Base-by-base conservation (phyloP, 2,888 invertebrate genomes). In the Bellardia bayeri region DNA sequence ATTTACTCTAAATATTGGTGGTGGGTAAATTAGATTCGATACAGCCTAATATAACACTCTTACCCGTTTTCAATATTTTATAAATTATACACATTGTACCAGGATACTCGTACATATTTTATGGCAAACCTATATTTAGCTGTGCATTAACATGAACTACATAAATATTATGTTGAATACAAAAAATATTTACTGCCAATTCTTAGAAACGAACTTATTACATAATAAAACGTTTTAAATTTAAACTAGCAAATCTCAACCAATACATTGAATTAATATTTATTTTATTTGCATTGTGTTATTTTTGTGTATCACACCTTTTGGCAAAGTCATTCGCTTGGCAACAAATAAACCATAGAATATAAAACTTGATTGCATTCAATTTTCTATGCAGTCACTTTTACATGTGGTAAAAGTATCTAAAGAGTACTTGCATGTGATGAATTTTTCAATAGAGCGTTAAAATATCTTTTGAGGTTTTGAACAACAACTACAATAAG, bases 381-480 rank as follows among this genome's bases (percentile, higher is more conserved):
- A 45, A 45, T 45, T 45, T 45, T 45, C n/a, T 2, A 13, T 45
- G 45, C 45, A 51, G 51, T 16, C 42, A 66, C 42, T 42, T 40
- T 9, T 61, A 33, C 4, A 61, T 45, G 40, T 64, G 54, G 40
- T 11, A 40, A 78, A 71, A 78, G 11, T 66, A 42, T 72, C 54
- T 72, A 33, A 83, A 64, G 78, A 84, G 49, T 45, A 37, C 79
- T 84, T 72, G 58, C 37, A 58, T 58, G 58, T 66, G 72, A 72
- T 84, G 84, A 45, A 61, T 66, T 74, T 74, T 74, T 6, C 82
- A 74, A 74, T 74, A 68, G 56, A 82, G 74, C 74, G 72, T 74
- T 82, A 74, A 82, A 74, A 66, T 74, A 37, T 74, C 56, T 54
- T 69, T 64, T 56, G 42, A 45, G 42, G 56, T 68, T 68, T 33